Conservation (phyloP, 2,113 vertebrate genomes). For the Pelvicachromis taeniatus region DNA sequence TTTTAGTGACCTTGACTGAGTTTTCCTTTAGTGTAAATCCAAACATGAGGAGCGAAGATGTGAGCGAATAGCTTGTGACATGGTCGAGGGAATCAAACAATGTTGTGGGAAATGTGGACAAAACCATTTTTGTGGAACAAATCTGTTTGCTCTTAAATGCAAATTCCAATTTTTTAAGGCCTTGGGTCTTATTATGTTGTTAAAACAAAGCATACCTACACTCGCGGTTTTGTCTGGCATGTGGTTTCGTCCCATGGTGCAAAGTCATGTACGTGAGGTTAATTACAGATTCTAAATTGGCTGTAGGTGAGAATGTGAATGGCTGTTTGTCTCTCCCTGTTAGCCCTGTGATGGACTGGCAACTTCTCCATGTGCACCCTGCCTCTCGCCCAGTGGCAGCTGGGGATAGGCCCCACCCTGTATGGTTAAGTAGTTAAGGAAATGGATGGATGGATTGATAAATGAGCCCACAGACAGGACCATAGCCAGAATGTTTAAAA, state of each 20-base stretch:
- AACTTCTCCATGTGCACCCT: not conserved
- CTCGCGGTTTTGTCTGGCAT: not conserved
- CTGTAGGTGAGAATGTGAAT: not conserved
- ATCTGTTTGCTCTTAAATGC: not conserved
- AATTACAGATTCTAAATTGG: not conserved
- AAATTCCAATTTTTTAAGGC: not conserved
- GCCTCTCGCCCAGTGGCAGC: not conserved
- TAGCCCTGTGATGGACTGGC: not conserved
- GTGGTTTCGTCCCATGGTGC: not conserved
- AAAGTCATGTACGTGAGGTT: not conserved
- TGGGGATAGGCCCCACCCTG: not conserved
- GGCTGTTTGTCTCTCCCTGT: not conserved
- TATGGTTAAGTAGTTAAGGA: not conserved
- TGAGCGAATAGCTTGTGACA: not conserved
- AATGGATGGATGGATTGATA: not conserved
- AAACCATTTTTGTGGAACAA: not conserved
- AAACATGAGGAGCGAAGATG: slow-evolving; percentile 48
- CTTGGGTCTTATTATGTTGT: not conserved
- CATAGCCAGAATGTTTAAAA: not conserved
- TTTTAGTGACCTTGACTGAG: slow-evolving; percentile 13
- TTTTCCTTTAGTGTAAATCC: slow-evolving; percentile 24
- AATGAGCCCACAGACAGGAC: not conserved
- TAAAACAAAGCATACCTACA: not conserved
- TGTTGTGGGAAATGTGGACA: not conserved
- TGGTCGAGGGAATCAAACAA: not conserved